Evolutionary conservation across 2,113 vertebrate genomes (phyloP).

Genomic region (Ailurus styani): DNA sequence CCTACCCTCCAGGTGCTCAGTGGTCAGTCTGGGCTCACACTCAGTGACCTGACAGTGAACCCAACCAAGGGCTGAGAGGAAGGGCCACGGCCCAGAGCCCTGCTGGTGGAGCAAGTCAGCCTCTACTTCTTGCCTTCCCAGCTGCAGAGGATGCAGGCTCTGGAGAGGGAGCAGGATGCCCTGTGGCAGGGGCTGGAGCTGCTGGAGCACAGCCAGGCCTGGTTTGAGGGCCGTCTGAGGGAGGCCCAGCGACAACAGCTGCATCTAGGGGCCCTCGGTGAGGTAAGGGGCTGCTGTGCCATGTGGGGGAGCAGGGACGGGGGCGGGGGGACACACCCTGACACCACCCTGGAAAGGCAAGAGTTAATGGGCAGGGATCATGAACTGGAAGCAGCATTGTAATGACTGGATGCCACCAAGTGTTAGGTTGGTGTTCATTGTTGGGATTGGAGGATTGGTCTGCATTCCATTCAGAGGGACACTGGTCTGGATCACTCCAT

Average conservation of each 20-base stretch:
- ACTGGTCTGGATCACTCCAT: background rate
- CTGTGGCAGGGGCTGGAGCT: conserved; percentile 76
- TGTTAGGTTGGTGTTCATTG: background rate
- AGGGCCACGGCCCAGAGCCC: background rate
- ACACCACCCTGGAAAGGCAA: background rate
- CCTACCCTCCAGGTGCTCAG: background rate
- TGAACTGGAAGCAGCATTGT: background rate
- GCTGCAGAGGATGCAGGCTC: conserved; percentile 72
- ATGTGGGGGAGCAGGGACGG: background rate
- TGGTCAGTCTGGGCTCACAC: background rate
- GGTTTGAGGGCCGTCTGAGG: conserved; percentile 66
- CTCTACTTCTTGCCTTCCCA: background rate
- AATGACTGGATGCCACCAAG: background rate
- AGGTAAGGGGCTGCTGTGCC: background rate
- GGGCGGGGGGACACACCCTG: background rate
- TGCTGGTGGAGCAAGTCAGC: background rate
- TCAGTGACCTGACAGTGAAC: background rate
- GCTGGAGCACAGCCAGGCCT: conserved; percentile 62
- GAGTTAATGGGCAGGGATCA: conserved; percentile 31
- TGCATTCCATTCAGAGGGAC: conserved; percentile 4
- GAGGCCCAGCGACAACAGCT: conserved; percentile 60
- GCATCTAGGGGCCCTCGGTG: conserved; percentile 53
- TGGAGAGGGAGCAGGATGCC: conserved; percentile 71
- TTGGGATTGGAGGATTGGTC: background rate
- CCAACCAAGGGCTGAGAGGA: background rate